phyloP scores from a whole-genome alignment of 2,888 invertebrate species.

The Morpho helenor region DNA sequence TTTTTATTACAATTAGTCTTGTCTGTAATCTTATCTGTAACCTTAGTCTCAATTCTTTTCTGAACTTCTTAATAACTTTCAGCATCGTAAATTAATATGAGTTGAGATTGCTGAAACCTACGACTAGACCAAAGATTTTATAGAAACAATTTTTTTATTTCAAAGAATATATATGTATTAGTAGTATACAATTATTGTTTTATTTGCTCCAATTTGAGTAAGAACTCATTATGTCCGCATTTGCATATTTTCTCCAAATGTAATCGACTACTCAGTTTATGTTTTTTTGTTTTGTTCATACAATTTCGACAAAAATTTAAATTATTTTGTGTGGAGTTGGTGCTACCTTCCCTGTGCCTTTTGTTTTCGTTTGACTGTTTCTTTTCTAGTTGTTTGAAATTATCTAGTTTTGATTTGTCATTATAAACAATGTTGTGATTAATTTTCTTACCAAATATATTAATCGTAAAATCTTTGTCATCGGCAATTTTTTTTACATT shows the following conservation, averaged over 20 bases:
- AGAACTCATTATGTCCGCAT: conserved; percentile 6
- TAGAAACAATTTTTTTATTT: too few species aligned
- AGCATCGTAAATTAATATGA: too few species aligned
- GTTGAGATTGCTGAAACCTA: too few species aligned
- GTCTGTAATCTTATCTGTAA: too few species aligned
- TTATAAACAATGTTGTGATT: too few species aligned
- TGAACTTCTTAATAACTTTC: too few species aligned
- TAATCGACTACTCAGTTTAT: background rate
- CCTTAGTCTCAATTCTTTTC: too few species aligned
- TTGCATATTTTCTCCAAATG: conserved; percentile 12
- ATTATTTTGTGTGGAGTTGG: background rate
- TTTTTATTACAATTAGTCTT: too few species aligned
- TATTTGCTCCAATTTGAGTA: background rate
- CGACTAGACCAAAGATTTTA: too few species aligned
- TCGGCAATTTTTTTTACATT: background rate
- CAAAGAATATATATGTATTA: background rate
- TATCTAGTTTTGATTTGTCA: too few species aligned
- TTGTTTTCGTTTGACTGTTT: conserved; percentile 1
- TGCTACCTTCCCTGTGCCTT: background rate
- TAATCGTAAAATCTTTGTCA: background rate
- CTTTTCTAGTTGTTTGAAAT: too few species aligned
- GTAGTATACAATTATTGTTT: background rate
- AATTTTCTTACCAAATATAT: too few species aligned
- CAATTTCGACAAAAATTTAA: conserved; percentile 25
- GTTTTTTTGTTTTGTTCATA: conserved; percentile 1